phyloP scores from a whole-genome alignment of 1,140 invertebrate species.

The Apocrypta bakeri region DNA sequence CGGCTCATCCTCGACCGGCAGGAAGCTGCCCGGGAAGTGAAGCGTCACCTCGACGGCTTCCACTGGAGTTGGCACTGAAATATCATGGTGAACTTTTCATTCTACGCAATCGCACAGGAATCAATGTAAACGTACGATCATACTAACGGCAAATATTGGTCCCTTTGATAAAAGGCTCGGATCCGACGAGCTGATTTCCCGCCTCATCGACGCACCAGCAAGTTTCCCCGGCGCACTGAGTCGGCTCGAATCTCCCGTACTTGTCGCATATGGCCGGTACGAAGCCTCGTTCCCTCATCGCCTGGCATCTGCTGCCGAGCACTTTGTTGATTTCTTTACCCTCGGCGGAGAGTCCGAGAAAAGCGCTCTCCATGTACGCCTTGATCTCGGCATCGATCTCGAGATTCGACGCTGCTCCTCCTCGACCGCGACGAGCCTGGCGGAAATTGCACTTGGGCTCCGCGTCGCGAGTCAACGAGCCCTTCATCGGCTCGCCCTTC shows the following conservation, averaged over 20 bases:
- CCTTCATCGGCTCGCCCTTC: conserved; percentile 86
- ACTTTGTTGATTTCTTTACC: conserved; percentile 58
- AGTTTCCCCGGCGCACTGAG: conserved; percentile 82
- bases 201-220: conserved; percentile 93
- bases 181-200: conserved; percentile 82
- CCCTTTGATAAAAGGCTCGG: conserved; percentile 79
- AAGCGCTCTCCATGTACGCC: conserved; percentile 63
- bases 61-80: conserved; percentile 76
- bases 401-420: conserved; percentile 51
- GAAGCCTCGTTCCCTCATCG: conserved; percentile 75
- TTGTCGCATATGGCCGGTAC: conserved; percentile 79
- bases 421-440: conserved; percentile 78
- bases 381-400: conserved; percentile 67
- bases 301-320: conserved; percentile 78
- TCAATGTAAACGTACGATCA: not conserved
- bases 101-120: no score
- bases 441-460: conserved; percentile 85
- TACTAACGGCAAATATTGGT: conserved; percentile 78
- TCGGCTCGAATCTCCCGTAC: conserved; percentile 82
- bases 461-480: conserved; percentile 81
- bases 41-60: conserved; percentile 78
- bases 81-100: no score
- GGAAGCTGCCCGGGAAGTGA: conserved; percentile 77
- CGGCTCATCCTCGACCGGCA: conserved; percentile 72
- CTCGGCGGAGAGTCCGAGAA: conserved; percentile 58